phyloP scores from a whole-genome alignment of 2,888 invertebrate genomes.

The Cephus pygmeus region DNA sequence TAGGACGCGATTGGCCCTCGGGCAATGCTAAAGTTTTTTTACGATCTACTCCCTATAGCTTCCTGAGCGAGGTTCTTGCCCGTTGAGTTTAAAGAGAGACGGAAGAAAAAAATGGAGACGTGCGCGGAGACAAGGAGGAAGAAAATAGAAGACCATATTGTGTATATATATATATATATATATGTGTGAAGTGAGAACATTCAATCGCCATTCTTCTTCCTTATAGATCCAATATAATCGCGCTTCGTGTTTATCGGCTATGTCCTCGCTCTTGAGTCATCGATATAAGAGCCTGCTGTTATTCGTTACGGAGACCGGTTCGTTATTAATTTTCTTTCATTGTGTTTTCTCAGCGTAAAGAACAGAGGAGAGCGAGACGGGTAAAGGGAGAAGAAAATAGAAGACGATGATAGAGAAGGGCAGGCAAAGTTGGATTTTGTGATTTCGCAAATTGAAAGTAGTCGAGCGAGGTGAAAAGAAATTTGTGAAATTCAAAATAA shows the following conservation, averaged over 20 bases:
- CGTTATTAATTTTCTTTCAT: not conserved
- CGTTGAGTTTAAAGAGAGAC: not conserved
- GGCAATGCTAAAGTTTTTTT: not conserved
- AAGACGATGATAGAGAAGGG: not conserved
- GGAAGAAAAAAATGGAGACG: not conserved
- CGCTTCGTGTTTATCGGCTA: not conserved
- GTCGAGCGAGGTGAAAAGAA: not conserved
- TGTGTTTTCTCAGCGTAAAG: not conserved
- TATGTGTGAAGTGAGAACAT: not conserved
- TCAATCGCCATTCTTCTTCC: not conserved
- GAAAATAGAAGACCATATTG: not conserved
- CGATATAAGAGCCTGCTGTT: not conserved
- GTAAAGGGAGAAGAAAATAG: not conserved
- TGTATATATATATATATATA: no score
- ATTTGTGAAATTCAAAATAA: not conserved
- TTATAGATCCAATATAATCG: not conserved
- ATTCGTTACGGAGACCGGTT: not conserved
- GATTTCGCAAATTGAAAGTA: not conserved
- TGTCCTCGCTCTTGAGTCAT: not conserved
- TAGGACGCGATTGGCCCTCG: not conserved
- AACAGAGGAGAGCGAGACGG: not conserved
- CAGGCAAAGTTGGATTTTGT: not conserved
- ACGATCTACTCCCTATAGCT: not conserved
- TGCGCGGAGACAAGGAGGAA: not conserved
- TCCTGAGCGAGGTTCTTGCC: not conserved